Conservation (phyloP, 2,888 invertebrate species). For the Limnephilus auricula region DNA sequence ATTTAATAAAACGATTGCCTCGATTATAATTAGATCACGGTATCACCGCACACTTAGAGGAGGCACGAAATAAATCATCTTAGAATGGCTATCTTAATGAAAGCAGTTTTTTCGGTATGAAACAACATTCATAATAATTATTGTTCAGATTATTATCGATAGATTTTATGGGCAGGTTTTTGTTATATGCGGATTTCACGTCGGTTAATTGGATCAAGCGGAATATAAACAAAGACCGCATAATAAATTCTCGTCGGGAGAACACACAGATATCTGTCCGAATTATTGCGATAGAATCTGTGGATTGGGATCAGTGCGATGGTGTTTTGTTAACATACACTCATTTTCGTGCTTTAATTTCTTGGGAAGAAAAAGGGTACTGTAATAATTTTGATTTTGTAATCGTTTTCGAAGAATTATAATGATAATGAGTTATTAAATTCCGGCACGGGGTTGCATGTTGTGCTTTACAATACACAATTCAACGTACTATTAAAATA, state of each 20-base stretch:
- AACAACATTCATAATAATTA: conserved; percentile 2
- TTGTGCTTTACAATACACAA: too few species aligned
- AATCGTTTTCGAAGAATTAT: too few species aligned
- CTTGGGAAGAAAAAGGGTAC: too few species aligned
- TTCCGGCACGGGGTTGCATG: too few species aligned
- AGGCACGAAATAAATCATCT: conserved; percentile 7
- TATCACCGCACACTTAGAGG: background rate
- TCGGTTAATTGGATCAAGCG: background rate
- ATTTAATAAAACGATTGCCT: conserved; percentile 14
- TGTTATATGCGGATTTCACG: background rate
- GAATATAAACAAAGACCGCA: background rate
- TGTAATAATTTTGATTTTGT: too few species aligned
- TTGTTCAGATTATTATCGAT: background rate
- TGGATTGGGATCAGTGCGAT: background rate
- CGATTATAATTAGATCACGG: conserved; percentile 30
- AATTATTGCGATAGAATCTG: background rate
- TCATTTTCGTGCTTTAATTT: too few species aligned
- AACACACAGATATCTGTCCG: background rate
- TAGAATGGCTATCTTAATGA: conserved; percentile 8
- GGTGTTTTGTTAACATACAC: background rate
- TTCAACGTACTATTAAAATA: too few species aligned
- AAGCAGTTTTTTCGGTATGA: background rate
- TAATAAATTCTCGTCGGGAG: background rate
- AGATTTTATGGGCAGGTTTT: background rate
- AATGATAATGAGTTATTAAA: too few species aligned